phyloP scores from a whole-genome alignment of 2,888 invertebrate genomes.

The Epicampocera succincta region DNA sequence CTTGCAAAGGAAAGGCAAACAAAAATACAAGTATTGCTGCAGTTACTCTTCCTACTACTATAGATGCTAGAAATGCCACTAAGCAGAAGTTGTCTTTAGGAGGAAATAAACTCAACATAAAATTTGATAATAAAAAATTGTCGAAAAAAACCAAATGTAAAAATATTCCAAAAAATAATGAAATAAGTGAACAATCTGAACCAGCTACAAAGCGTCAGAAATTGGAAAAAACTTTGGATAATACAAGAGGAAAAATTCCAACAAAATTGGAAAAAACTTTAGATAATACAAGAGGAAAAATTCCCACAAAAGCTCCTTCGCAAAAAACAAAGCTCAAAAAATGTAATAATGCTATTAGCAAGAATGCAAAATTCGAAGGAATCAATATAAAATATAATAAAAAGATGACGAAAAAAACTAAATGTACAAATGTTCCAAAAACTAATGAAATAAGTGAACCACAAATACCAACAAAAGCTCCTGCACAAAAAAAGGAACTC shows the following conservation, averaged over 20 bases:
- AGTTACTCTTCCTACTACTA: slow-evolving; percentile 76
- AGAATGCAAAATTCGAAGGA: too few species aligned
- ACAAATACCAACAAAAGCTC: too few species aligned
- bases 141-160: slow-evolving; percentile 38
- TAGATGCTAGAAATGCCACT: slow-evolving; percentile 74
- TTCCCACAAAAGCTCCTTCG: too few species aligned
- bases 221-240: not conserved
- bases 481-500: too few species aligned
- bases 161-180: not conserved
- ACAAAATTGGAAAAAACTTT: not conserved
- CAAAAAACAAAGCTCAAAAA: too few species aligned
- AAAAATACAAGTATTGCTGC: slow-evolving; percentile 74
- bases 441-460: too few species aligned
- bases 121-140: slow-evolving; percentile 73
- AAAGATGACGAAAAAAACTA: too few species aligned
- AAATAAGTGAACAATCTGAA: not conserved
- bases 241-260: not conserved
- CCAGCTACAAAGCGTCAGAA: not conserved
- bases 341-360: too few species aligned
- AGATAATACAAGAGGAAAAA: too few species aligned
- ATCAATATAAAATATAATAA: too few species aligned
- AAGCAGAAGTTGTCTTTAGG: slow-evolving; percentile 73
- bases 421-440: too few species aligned
- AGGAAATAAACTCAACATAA: slow-evolving; percentile 73
- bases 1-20: slow-evolving; percentile 71